Base-by-base conservation (phyloP, 2,888 invertebrate species). In the Dryomyza anilis region DNA sequence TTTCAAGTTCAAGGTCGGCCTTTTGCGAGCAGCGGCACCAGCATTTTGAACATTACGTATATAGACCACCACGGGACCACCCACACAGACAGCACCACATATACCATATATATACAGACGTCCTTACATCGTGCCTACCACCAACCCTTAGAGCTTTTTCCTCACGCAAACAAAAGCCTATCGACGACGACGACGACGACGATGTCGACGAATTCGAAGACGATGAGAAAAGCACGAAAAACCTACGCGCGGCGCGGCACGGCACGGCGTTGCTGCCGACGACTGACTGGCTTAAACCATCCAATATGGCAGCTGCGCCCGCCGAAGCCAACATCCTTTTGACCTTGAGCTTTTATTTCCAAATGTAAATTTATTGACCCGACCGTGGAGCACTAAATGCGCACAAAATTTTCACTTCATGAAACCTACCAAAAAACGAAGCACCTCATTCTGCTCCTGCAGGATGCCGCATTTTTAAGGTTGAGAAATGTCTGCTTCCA, bases 321-420 rank as follows among this genome's bases (percentile, higher is more conserved):
- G 65, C 43, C 61, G 71, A 75, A 82, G 76, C n/a, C 81, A 81
- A 81, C 81, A 81, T 81, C 81, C 81, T 81, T 81, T 81, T 81
- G 82, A 81, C 81, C 82, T 81, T 81, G 82, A 81, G 76, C 75
- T 71, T 73, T 73, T 73, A 78, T 80, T 80, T 75, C 74, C 76
- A 77, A 77, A 76, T 75, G 72, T 76, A 70, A 80, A 81, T 80
- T 76, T 81, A 80, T 80, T 81, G 82, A 81, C 82, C 82, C 71
- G 77, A 64, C 74, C 39, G 53, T n/a, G 8, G 21, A 52, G 52
- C 43, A 64, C 60, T 59, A 53, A 59, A 36, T 55, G 64, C 64
- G 48, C 67, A 68, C 56, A 61, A 65, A 58, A 64, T 64, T 45
- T 59, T 33, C 23, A 61, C 65, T 71, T 23, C 36, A 39, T 36